A percentile compares a stretch with the other conserved stretches of the same genome.
Evolutionary conservation across 2,113 vertebrate species (phyloP).

Genomic region (Hypocryptadius cinnamomeus): DNA sequence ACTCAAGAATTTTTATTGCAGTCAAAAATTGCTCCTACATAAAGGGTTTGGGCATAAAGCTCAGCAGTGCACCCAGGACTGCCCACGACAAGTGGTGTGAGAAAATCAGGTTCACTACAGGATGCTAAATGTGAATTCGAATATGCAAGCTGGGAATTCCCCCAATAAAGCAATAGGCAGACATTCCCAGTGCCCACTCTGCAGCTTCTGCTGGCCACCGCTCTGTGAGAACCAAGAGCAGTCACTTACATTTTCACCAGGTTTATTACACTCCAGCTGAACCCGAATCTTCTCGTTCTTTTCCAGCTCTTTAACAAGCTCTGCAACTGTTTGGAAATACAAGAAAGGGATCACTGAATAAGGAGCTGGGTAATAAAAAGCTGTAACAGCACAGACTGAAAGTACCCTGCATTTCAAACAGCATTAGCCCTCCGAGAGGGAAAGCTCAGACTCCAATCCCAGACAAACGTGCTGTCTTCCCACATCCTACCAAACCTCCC

Average conservation of each 20-base stretch:
- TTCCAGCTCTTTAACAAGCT: conserved; percentile 87
- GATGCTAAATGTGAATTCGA: neutral
- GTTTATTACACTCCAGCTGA: conserved; percentile 69
- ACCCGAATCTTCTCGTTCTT: conserved; percentile 80
- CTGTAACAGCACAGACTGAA: neutral
- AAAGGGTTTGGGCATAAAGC: neutral
- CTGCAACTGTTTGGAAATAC: conserved; percentile 76
- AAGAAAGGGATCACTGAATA: neutral
- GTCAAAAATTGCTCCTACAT: neutral
- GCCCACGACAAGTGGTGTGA: neutral
- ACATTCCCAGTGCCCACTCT: neutral
- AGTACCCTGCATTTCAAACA: neutral
- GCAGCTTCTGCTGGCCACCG: neutral
- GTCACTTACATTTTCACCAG: conserved; percentile 28
- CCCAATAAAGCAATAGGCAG: neutral
- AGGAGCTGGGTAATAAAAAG: neutral
- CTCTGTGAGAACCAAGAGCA: neutral
- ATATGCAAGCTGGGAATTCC: neutral
- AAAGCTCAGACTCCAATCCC: neutral
- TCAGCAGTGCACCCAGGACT: neutral
- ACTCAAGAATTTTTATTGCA: neutral
- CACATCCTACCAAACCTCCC: neutral
- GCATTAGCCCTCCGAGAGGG: neutral
- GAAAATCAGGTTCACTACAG: neutral
- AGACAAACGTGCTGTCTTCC: neutral